Evolutionary conservation across 2,797 vertebrate species (phyloP), one percentile per base, ranked within the genome.

Genomic region (Rhynchotus rufescens): DNA sequence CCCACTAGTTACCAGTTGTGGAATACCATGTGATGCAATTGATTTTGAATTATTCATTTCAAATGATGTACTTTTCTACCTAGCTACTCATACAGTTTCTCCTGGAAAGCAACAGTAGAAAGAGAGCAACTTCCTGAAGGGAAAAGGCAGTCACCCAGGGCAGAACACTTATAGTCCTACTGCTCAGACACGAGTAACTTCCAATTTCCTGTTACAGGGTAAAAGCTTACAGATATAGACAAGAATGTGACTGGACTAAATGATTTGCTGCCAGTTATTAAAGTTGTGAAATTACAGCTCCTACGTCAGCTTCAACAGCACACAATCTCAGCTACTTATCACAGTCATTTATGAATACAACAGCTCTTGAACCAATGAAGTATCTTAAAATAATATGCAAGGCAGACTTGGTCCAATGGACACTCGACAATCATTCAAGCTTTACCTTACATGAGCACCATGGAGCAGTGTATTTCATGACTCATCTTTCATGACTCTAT

Each of bases 271-370:
- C 7, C 71, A 72, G 45, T 66, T 25, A 32, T 57, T 75, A 60
- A 45, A 17, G 67, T 25, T 45, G 62, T 15, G 36, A 62, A 86
- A 60, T 30, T 69, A 42, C 36, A 57, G 28, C 47, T 56, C 45
- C 34, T 74, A 10, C n/a, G 36, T 91, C 62, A 57, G 21, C 10
- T 0, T 0, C 36, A 57, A 16, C 2, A 6, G 47, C 36, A 76
- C 36, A 61, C 13, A 51, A 30, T 10, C 34, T 20, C 49, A 68
- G 25, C 13, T 57, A 51, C 47, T 44, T n/a, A 30, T 3, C n/a
- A 13, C 17, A 67, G 9, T 20, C 36, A 11, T 0, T 1, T 47
- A 47, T 0, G 2, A 54, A 59, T 4, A 0, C 56, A 78, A 32
- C 13, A 56, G 30, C 30, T 84, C 20, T 25, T 73, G 26, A 88